Percentiles rank a stretch among this genome's conserved stretches.
Conservation (phyloP, 2,113 vertebrate genomes). For the Toxostoma redivivum region DNA sequence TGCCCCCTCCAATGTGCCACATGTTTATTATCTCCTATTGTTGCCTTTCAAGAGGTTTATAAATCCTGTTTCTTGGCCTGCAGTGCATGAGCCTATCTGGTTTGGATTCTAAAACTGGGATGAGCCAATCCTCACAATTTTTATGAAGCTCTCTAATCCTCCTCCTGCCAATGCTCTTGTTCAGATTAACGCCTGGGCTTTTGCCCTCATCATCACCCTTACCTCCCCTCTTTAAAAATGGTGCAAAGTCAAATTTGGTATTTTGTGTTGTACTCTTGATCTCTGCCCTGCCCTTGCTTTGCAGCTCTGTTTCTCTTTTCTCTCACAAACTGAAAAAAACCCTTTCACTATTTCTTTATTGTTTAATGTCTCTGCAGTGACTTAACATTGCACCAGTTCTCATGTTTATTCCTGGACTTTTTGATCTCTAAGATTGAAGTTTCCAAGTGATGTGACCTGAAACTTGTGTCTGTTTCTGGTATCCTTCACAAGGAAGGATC, state of each 20-base stretch:
- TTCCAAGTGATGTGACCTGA: not conserved
- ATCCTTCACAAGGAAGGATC: not conserved
- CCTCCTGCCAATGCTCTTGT: not conserved
- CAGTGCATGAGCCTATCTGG: not conserved
- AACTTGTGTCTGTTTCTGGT: not conserved
- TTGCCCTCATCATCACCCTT: not conserved
- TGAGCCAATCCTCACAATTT: not conserved
- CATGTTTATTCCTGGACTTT: not conserved
- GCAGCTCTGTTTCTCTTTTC: not conserved
- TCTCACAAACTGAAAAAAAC: not conserved
- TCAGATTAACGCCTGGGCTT: not conserved
- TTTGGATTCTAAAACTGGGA: not conserved
- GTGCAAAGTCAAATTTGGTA: not conserved
- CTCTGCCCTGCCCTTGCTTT: not conserved
- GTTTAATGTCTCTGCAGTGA: not conserved
- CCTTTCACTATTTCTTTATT: not conserved
- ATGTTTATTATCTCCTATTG: not conserved
- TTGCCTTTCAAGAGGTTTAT: constrained; percentile 12
- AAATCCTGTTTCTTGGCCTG: constrained; percentile 8
- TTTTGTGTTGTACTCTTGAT: not conserved
- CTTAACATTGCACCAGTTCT: not conserved
- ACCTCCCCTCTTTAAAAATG: not conserved
- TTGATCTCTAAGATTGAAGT: not conserved
- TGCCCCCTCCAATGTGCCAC: not conserved
- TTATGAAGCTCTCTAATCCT: not conserved